Conservation (phyloP, 1,140 invertebrate genomes). For the Uloborus diversus region DNA sequence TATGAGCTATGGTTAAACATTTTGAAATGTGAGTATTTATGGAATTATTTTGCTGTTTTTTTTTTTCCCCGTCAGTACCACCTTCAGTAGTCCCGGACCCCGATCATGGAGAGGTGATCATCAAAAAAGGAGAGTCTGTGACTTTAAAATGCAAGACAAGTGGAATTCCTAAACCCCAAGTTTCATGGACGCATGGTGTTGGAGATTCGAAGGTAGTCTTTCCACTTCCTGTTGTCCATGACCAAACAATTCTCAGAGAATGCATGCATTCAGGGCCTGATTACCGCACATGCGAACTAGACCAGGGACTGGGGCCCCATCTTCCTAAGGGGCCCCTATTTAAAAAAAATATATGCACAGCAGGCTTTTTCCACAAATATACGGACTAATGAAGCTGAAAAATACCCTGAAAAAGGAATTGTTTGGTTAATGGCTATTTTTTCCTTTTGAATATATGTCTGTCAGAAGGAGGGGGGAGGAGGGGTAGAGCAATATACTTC, state of each 20-base stretch:
- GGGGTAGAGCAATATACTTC: too few relatives aligned
- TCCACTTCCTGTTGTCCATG: not conserved
- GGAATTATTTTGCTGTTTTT: not conserved
- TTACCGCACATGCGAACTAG: too few relatives aligned
- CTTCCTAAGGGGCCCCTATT: not conserved
- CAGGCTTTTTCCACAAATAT: too few relatives aligned
- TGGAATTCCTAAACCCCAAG: not conserved
- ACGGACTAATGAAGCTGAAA: too few relatives aligned
- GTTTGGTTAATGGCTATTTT: too few relatives aligned
- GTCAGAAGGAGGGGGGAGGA: too few relatives aligned
- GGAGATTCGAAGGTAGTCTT: not conserved
- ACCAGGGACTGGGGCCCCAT: too few relatives aligned
- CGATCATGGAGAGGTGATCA: not conserved
- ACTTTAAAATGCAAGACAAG: not conserved
- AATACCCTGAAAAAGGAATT: too few relatives aligned
- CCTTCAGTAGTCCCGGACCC: conserved; percentile 9
- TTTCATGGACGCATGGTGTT: not conserved
- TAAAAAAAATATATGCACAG: not conserved
- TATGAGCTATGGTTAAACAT: not conserved
- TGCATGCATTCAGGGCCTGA: too few relatives aligned
- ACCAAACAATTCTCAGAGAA: not conserved
- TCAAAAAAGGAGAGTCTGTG: not conserved
- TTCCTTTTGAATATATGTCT: too few relatives aligned
- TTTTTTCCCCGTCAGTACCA: not conserved
- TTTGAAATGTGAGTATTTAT: not conserved